Conservation (phyloP, 2,113 vertebrate species). For the Sander vitreus region DNA sequence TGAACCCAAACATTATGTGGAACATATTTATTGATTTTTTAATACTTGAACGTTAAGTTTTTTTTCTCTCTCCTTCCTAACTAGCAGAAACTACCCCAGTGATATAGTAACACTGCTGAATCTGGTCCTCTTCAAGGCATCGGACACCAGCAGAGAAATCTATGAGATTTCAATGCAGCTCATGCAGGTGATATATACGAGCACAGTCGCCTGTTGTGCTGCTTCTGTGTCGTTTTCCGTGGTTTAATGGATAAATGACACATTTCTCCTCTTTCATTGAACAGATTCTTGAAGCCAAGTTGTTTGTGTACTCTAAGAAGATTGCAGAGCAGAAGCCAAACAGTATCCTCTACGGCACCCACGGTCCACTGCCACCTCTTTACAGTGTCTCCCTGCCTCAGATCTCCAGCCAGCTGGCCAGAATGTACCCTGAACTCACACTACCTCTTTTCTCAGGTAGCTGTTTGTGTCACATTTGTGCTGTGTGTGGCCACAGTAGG, state of each 20-base stretch:
- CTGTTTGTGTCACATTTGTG: slow-evolving; percentile 23
- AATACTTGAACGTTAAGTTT: not conserved
- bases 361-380: slow-evolving; percentile 91
- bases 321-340: slow-evolving; percentile 91
- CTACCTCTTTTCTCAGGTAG: slow-evolving; percentile 98
- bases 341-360: slow-evolving; percentile 92
- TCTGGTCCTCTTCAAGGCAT: slow-evolving; percentile 96
- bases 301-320: slow-evolving; percentile 94
- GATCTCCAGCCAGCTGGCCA: slow-evolving; percentile 92
- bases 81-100: slow-evolving; percentile 93
- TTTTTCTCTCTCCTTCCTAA: slow-evolving; percentile 16
- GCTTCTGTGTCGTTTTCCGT: not conserved
- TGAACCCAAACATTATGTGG: not conserved
- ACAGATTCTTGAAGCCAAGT: slow-evolving; percentile 94
- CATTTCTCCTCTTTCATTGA: slow-evolving; percentile 13
- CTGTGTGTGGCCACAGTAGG: slow-evolving; percentile 13
- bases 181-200: slow-evolving; percentile 89
- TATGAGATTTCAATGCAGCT: slow-evolving; percentile 99
- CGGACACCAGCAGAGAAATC: slow-evolving; percentile 95
- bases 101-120: slow-evolving; percentile 95
- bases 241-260: not conserved
- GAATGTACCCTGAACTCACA: slow-evolving; percentile 98
- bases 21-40: not conserved
- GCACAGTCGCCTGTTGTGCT: not conserved
- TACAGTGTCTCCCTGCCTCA: slow-evolving; percentile 94